Base-by-base conservation (phyloP, 1,140 invertebrate genomes). In the Eriocheir sinensis region DNA sequence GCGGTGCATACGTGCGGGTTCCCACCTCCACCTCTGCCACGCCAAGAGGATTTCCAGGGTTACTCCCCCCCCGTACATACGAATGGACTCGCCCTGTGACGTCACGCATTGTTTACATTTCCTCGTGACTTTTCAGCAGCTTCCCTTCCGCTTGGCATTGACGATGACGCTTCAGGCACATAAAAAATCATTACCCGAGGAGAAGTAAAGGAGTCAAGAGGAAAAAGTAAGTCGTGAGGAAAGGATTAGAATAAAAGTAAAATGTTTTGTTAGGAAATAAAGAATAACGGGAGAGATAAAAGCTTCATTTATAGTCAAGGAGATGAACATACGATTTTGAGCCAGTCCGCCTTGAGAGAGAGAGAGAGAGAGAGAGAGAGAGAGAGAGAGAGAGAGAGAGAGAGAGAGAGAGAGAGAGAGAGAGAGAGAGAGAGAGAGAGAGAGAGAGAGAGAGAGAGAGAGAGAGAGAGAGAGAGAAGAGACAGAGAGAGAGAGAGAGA, bases 401-500 rank as follows among this genome's bases (percentile, higher is more conserved):
- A 72, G 53, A 72, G 53, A 72, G 53, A 72, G 53, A 72, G 53
- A 72, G 79, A 72, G 53, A 72, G 53, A 72, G 53, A 72, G 53
- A 72, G 53, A 72, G 53, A 72, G 79, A 72, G 53, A 72, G 53
- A 72, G 53, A 72, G 53, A 72, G 53, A 72, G 53, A 72, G 80
- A 81, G 80, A 81, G 80, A 81, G 80, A 81, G 80, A 81, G 9
- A 36, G 27, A 12, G 53, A 12, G 12, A 27, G 27, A 27, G 12
- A 72, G 53, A 72, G 27, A 27, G 27, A 27, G 12, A 72, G 53
- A 12, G 53, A 72, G 53, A 27, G 12, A 12, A 27, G 12, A 27
- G 53, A 12, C 12, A 72, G 53, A 27, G 27, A 72, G 53, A 72
- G 53, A 12, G 27, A 27, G 12, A 12, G 27, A 27, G 53, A 12